Conservation (phyloP, 2,888 invertebrate genomes). For the Bedellia somnulentella region DNA sequence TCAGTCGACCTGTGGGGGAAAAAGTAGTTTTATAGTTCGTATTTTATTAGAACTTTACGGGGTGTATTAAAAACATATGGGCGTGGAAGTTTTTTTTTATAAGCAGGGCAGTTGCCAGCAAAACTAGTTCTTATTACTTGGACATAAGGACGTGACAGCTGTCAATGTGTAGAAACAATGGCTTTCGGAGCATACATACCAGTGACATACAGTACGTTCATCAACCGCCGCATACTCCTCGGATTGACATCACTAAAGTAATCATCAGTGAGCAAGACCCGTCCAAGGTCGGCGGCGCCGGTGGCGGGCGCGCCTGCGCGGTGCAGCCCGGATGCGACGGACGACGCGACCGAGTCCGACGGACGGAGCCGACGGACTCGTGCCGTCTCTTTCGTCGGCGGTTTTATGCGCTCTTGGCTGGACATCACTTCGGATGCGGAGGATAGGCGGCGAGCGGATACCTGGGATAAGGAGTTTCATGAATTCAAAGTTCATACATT, state of each 20-base stretch:
- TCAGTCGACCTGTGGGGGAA: slow-evolving; percentile 74
- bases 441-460: slow-evolving; percentile 76
- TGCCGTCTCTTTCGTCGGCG: slow-evolving; percentile 64
- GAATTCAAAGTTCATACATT: too few relatives aligned
- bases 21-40: not conserved
- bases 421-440: slow-evolving; percentile 81
- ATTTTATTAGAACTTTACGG: not conserved
- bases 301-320: slow-evolving; percentile 30
- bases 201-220: slow-evolving; percentile 97
- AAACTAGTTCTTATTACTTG: too few relatives aligned
- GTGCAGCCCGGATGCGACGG: slow-evolving; percentile 69
- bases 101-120: too few relatives aligned
- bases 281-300: slow-evolving; percentile 70
- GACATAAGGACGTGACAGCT: too few relatives aligned
- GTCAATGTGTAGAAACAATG: too few relatives aligned
- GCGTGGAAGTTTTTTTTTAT: too few relatives aligned
- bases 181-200: too few relatives aligned
- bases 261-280: slow-evolving; percentile 92
- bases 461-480: slow-evolving; percentile 37
- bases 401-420: slow-evolving; percentile 77
- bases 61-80: too few relatives aligned
- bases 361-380: slow-evolving; percentile 73
- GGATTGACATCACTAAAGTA: slow-evolving; percentile 99
- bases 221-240: slow-evolving; percentile 90
- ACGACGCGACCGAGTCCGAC: slow-evolving; percentile 89